These are phyloP conservation scores for Aphaenogaster ashmeadi DNA, from an alignment of 1,140 invertebrate species.

Conservation along the genomic window DNA sequence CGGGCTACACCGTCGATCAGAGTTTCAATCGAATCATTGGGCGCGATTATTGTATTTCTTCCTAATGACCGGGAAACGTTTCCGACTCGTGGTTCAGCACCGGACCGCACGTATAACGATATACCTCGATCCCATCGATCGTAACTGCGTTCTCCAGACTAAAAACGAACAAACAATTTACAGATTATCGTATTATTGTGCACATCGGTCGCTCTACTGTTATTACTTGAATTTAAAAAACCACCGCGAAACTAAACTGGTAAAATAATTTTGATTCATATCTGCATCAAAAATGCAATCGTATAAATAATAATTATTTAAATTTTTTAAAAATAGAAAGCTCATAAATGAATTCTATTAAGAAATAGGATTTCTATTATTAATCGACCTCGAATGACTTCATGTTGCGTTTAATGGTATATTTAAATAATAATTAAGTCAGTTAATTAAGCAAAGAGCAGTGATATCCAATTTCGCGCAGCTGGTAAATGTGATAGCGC, in stretches of 20 bases:
- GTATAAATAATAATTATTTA: not conserved
- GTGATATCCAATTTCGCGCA: slow-evolving; percentile 56
- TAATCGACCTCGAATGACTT: not conserved
- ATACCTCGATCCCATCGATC: slow-evolving; percentile 34
- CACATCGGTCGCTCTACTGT: not conserved
- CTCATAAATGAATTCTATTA: not conserved
- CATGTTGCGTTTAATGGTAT: not conserved
- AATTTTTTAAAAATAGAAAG: not conserved
- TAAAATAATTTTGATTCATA: not conserved
- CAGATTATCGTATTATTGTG: slow-evolving; percentile 3
- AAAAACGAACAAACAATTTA: slow-evolving; percentile 23
- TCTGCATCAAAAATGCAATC: not conserved
- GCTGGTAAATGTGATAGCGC: slow-evolving; percentile 57
- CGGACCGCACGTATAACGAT: slow-evolving; percentile 41
- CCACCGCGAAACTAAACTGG: not conserved
- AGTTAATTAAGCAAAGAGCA: slow-evolving; percentile 54
- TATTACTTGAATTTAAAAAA: not conserved
- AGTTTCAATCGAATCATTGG: slow-evolving; percentile 63
- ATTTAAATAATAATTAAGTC: slow-evolving; percentile 45
- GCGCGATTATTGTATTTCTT: slow-evolving; percentile 64
- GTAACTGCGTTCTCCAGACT: slow-evolving; percentile 34
- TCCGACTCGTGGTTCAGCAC: slow-evolving; percentile 39
- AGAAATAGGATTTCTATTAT: not conserved
- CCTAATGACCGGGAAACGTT: slow-evolving; percentile 61
- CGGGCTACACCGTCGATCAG: slow-evolving; percentile 41